Conservation (phyloP, 2,888 invertebrate species). For the Eupithecia vulgata region DNA sequence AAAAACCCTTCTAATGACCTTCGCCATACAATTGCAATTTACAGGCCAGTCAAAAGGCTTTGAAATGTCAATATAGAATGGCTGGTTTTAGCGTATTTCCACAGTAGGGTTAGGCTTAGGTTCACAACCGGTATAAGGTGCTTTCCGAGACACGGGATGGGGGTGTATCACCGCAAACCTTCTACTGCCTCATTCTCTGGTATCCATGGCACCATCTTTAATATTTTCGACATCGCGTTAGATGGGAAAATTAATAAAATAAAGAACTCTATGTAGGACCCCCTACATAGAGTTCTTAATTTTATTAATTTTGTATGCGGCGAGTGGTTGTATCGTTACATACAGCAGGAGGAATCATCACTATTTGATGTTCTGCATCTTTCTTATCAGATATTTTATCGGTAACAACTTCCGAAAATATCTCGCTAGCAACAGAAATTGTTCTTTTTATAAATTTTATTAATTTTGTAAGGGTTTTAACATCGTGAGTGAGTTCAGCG, state of each 20-base stretch:
- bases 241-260: not conserved
- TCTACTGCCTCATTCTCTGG: not conserved
- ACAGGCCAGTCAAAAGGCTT: too few species aligned
- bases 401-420: not conserved
- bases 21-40: too few species aligned
- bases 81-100: too few species aligned
- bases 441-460: too few species aligned
- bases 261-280: too few species aligned
- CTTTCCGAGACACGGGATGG: too few species aligned
- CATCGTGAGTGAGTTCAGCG: not conserved
- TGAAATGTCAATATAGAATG: too few species aligned
- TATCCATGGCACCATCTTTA: not conserved
- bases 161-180: not conserved
- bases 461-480: not conserved
- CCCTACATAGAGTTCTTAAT: too few species aligned
- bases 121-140: too few species aligned
- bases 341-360: conserved; percentile 40
- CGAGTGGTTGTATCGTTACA: not conserved
- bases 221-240: not conserved
- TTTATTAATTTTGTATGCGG: not conserved
- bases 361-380: conserved; percentile 34
- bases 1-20: too few species aligned
- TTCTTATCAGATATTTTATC: conserved; percentile 5
- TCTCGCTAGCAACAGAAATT: not conserved
- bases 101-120: too few species aligned